Base-by-base conservation (phyloP, 2,888 invertebrate genomes). In the Atethmia centrago region DNA sequence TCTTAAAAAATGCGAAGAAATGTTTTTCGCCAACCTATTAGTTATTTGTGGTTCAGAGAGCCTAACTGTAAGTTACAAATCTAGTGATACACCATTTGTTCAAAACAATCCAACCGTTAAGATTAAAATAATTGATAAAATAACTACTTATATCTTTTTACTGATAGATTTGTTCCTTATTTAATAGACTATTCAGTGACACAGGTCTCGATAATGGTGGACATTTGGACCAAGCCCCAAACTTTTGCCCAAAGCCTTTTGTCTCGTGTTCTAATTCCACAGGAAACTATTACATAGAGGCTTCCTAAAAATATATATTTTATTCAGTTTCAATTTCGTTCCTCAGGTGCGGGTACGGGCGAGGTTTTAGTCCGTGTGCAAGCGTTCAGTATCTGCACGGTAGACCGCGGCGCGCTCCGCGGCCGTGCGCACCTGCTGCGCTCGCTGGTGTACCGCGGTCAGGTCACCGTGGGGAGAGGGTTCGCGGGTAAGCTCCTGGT, bases 281-380 rank as follows among this genome's bases (percentile, higher is more conserved):
- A 12, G 3, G 2, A 47, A 47, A n/a, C 16, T 47, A 31, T 31
- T 36, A 1, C 4, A 36, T 25, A 25, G 19, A 25, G 25, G 0
- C 25, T 40, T 9, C 4, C 2, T 63, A 62, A 36, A 65, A 21
- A 12, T 62, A 14, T 62, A 7, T 36, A 36, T 21, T 21, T 62
- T 8, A n/a, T 19, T 25, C n/a, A 8, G 12, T 53, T 53, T 53
- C 1, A 28, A 25, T 55, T 25, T 51, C 10, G 19, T 40, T 19
- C 9, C 0, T 7, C 82, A 95, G 95, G 92, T 2, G 93, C 93
- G 21, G 92, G 93, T 1, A 69, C 89, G 0, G 94, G 95, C 19
- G 96, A 96, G 66, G 94, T 96, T 4, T 74, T 96, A 28, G 85
- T 96, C 0, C 92, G 95, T 0, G 95, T 96, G 83, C 96, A 96